These are phyloP conservation scores for Serranus cabrilla DNA, from an alignment of 2,797 vertebrate species.

Conservation along the genomic window DNA sequence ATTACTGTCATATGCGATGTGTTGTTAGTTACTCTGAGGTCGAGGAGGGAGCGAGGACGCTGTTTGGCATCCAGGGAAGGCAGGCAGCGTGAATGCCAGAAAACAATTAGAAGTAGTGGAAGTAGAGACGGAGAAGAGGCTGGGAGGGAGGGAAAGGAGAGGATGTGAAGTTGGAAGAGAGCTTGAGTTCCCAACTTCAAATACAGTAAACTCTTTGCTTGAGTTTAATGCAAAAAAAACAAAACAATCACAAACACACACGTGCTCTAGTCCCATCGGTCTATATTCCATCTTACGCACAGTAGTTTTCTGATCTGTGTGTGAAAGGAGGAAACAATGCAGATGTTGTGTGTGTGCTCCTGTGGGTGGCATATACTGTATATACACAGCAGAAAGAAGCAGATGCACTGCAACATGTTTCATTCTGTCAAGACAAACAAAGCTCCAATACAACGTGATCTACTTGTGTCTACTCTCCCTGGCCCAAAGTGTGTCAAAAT, in stretches of 20 bases:
- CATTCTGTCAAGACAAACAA: slow-evolving; percentile 67
- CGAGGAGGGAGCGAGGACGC: slow-evolving; percentile 8
- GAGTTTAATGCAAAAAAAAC: slow-evolving; percentile 12
- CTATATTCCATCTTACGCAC: slow-evolving; percentile 28
- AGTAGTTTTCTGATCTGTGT: slow-evolving; percentile 17
- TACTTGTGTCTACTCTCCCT: slow-evolving; percentile 43
- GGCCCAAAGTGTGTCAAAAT: slow-evolving; percentile 49
- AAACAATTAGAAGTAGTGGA: slow-evolving; percentile 33
- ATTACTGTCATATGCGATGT: background rate
- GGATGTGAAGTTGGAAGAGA: slow-evolving; percentile 43
- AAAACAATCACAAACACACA: background rate
- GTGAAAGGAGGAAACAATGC: slow-evolving; percentile 48
- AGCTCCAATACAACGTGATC: slow-evolving; percentile 58
- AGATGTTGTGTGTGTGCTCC: slow-evolving; percentile 62
- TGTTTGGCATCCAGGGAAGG: slow-evolving; percentile 19
- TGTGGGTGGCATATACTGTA: slow-evolving; percentile 57
- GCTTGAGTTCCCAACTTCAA: slow-evolving; percentile 38
- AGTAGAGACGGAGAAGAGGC: background rate
- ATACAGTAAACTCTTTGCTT: slow-evolving; percentile 28
- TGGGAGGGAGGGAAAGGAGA: slow-evolving; percentile 3
- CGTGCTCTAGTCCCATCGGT: background rate
- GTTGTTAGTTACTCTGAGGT: slow-evolving; percentile 23
- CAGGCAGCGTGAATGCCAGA: slow-evolving; percentile 16
- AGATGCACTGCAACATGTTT: slow-evolving; percentile 71
- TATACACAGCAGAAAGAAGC: slow-evolving; percentile 48